Evolutionary conservation across 2,888 invertebrate genomes (phyloP), one percentile per base, ranked within the genome.

Genomic region (Zaprionus lineosus): DNA sequence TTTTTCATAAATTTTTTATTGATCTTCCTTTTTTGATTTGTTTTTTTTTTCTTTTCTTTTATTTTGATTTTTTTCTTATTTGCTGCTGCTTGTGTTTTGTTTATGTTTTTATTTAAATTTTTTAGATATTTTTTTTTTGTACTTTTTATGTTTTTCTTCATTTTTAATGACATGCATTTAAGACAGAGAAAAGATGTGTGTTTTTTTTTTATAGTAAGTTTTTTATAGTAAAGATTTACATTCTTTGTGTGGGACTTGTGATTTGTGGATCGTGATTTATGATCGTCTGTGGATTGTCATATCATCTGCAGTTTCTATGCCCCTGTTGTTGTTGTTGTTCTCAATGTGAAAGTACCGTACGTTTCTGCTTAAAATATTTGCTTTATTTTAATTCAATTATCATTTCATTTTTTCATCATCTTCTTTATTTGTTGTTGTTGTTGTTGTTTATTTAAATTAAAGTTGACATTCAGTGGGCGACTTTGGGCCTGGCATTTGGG

Each of bases 161-260:
- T 87, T 79, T 84, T 81, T 72, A 87, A 88, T 88, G 88, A 88
- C 88, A 88, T 88, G 88, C 88, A 81, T 87, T 70, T 84, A 86
- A 87, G 88, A 88, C 86, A 88, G 75, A 84, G 83, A 81, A 65
- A 81, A 72, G 40, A 55, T 64, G 67, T 74, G 64, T 68, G 46
- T 37, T 50, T 48, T 56, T 33, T 18, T 68, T 50, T 34, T 5
- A 8, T 39, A 21, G 19, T n/a, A n/a, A n/a, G n/a, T n/a, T 55
- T 21, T 47, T 28, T 56, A 50, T 62, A 60, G 41, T 63, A 65
- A 62, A 72, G 83, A 68, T 86, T 69, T 83, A 85, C 82, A 85
- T 72, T 74, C 74, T 71, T 74, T 58, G 50, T 65, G 59, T 59
- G 67, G n/a, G n/a, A n/a, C n/a, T n/a, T 52, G 67, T 65, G 65